Conservation (phyloP, 2,888 invertebrate species). For the Drosophila dives region DNA sequence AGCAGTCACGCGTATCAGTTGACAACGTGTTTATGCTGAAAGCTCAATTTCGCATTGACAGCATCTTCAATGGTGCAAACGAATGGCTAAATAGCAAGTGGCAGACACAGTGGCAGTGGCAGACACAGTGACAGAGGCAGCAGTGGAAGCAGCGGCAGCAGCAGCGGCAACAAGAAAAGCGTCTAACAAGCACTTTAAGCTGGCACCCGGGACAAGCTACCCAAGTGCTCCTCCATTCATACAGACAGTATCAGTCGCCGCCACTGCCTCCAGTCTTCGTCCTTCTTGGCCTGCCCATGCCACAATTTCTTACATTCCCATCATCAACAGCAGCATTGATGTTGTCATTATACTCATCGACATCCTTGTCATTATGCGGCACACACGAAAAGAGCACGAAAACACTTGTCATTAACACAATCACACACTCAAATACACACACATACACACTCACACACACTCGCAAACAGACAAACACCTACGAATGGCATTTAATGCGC, state of each 20-base stretch:
- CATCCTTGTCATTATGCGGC: slow-evolving; percentile 77
- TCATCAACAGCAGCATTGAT: slow-evolving; percentile 73
- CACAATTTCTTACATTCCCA: slow-evolving; percentile 28
- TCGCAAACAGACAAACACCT: slow-evolving; percentile 5
- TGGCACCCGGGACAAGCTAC: slow-evolving; percentile 49
- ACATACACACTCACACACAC: slow-evolving; percentile 6
- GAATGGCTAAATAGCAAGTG: slow-evolving; percentile 48
- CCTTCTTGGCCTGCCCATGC: slow-evolving; percentile 2
- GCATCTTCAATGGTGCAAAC: slow-evolving; percentile 67
- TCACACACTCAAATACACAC: slow-evolving; percentile 41
- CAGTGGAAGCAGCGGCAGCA: not conserved
- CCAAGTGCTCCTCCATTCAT: slow-evolving; percentile 49
- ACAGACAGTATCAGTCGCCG: slow-evolving; percentile 16
- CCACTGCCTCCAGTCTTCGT: not conserved
- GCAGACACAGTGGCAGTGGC: slow-evolving; percentile 31
- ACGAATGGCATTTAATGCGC: slow-evolving; percentile 22
- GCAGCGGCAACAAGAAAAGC: slow-evolving; percentile 54
- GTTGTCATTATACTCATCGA: slow-evolving; percentile 80
- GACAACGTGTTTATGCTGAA: slow-evolving; percentile 76
- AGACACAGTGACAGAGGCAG: slow-evolving; percentile 19
- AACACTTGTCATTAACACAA: slow-evolving; percentile 80
- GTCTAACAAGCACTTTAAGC: slow-evolving; percentile 79
- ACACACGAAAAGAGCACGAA: slow-evolving; percentile 65
- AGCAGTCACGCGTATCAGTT: slow-evolving; percentile 73
- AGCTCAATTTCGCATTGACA: slow-evolving; percentile 79